These are phyloP conservation scores for Zoanthus solanderi DNA, from an alignment of 92 coral and sea anemone genomes.

Conservation along the genomic window DNA sequence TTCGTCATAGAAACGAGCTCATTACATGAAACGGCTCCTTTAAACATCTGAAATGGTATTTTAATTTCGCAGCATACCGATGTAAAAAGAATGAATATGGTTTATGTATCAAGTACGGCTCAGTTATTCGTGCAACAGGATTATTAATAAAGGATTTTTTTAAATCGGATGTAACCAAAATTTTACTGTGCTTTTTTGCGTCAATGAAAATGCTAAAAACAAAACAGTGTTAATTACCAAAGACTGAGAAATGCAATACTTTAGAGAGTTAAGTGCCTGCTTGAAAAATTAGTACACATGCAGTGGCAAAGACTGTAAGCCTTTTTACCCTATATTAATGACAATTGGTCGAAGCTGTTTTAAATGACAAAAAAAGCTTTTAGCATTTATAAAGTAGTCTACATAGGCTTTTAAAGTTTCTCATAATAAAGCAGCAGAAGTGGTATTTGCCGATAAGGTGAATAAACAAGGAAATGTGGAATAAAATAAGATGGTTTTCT, in stretches of 20 bases:
- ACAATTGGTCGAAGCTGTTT: slow-evolving; percentile 6
- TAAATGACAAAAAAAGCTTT: slow-evolving; percentile 42
- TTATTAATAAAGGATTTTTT: neutral
- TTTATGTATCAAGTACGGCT: neutral
- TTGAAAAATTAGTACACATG: neutral
- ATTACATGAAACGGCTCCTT: slow-evolving; percentile 8
- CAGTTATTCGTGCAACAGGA: neutral
- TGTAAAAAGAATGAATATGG: neutral
- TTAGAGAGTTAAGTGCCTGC: slow-evolving; percentile 9
- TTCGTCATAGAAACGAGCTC: slow-evolving; percentile 42
- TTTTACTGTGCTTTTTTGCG: neutral
- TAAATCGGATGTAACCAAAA: too few relatives aligned
- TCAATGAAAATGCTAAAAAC: neutral
- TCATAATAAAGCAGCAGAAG: neutral
- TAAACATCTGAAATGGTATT: neutral
- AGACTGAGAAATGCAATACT: neutral
- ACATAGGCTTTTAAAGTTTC: slow-evolving; percentile 30
- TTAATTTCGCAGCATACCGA: neutral
- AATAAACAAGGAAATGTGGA: slow-evolving; percentile 25
- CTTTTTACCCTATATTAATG: slow-evolving; percentile 8
- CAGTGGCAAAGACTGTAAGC: neutral
- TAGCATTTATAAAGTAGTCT: slow-evolving; percentile 19
- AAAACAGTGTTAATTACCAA: neutral
- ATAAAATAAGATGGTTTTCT: neutral
- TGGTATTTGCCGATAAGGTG: slow-evolving; percentile 12